Base-by-base conservation (phyloP, 1,140 invertebrate genomes). In the Scaptomyza graminum region DNA sequence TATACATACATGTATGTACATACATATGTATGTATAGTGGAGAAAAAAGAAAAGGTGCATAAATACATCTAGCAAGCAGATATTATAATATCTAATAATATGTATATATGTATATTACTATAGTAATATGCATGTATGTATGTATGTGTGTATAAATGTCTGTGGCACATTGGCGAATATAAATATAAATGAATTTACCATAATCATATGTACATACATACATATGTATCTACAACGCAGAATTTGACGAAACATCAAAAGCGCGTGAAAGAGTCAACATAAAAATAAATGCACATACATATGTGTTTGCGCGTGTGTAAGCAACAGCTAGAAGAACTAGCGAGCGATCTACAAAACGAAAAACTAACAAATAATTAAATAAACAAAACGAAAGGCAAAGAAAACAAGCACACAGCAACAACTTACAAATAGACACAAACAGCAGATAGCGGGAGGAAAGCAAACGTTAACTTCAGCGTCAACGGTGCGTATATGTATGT, bases 401-500 rank as follows among this genome's bases (percentile, higher is more conserved):
- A 80, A 75, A 57, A 51, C 60, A 50, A 82, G 79, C 70, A 66
- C 56, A 87, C 87, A 87, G 83, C 83, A 82, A 87, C 83, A 87
- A 87, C 87, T 83, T 83, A 75, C 87, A 85, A 87, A 87, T 81
- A 85, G 82, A 78, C 66, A 62, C n/a, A n/a, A n/a, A 70, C 47
- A n/a, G 28, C 28, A 37, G 63, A 50, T n/a, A 41, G 37, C 37
- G 12, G 56, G 66, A 50, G 28, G 55, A 50, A 51, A 57, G 64
- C 34, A 47, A 59, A 57, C 51, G 60, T 43, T 55, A 68, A 54
- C 52, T 46, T 43, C 66, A 73, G 63, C 70, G 70, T 65, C 74
- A 68, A 87, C 78, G 83, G 82, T 88, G 83, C 82, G 81, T 85
- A 85, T n/a, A n/a, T n/a, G n/a, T n/a, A n/a, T n/a, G n/a, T n/a